Base-by-base conservation (phyloP, 2,797 vertebrate species). In the Ciconia nigra region DNA sequence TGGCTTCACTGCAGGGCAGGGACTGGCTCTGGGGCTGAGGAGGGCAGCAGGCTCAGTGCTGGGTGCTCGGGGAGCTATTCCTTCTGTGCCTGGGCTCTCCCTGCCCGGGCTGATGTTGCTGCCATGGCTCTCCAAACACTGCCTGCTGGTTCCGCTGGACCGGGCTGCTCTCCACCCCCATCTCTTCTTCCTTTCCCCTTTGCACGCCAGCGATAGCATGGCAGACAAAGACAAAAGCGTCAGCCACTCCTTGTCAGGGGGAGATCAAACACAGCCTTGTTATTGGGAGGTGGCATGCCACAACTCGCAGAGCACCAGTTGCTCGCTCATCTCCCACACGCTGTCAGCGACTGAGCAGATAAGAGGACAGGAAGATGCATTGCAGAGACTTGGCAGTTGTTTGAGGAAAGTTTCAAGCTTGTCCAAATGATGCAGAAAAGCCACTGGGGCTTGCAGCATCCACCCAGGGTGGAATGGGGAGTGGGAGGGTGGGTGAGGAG, bases 181-280 rank as follows among this genome's bases (percentile, higher is more conserved):
- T 29, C 65, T 73, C 42, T 37, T 69, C 57, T 41, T 49, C 57
- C 72, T 35, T 65, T 49, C 49, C 35, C 33, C 13, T 8, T 52
- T 3, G 1, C 4, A 3, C 0, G 1, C 28, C 54, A 44, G 47
- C 0, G 3, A 19, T n/a, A 57, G 49, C 49, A 11, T 2, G n/a
- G 87, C 84, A 92, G 70, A 77, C 85, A 91, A 55, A 81, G 84
- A 37, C 70, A 47, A 15, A 18, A 67, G 63, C 5, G 0, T 87
- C 90, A 83, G 72, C 41, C 0, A 0, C 57, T 70, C 39, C 55
- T 67, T 49, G 54, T 76, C 93, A 62, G 29, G 49, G 70, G 39
- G 21, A 87, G 82, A 85, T 76, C 73, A 79, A 54, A 29, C 54
- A 41, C 63, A 66, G 82, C 73, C 59, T 46, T 39, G 76, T 73